Evolutionary conservation across 2,113 vertebrate genomes (phyloP).

Genomic region (Ceratotherium simum): DNA sequence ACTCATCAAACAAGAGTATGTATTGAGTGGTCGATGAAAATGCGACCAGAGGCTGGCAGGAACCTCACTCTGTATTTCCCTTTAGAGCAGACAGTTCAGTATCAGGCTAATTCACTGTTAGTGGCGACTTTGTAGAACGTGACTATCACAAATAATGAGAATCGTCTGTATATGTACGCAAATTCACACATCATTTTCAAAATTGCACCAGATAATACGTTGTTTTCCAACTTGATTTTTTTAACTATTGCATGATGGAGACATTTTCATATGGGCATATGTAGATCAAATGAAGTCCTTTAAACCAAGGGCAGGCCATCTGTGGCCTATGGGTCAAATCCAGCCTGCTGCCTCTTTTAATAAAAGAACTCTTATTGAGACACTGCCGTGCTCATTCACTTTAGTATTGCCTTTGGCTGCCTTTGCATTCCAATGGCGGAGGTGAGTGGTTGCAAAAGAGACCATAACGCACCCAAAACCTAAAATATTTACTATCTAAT

Average conservation of each 20-base stretch:
- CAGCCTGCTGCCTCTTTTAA: neutral
- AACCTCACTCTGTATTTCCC: neutral
- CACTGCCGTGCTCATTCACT: neutral
- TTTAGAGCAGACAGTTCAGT: neutral
- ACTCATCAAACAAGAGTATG: too few relatives aligned
- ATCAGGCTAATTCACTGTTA: neutral
- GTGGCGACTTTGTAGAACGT: neutral
- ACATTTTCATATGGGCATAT: neutral
- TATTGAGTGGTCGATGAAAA: neutral
- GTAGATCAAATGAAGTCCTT: neutral
- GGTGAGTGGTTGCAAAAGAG: neutral
- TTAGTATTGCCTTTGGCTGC: neutral
- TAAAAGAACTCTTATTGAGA: neutral
- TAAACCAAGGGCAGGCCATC: neutral
- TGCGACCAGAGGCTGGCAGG: neutral
- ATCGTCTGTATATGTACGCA: neutral
- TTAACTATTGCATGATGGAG: neutral
- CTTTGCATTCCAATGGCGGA: neutral
- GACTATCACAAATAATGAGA: neutral
- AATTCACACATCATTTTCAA: neutral
- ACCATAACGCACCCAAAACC: neutral
- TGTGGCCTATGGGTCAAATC: neutral
- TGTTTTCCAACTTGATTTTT: neutral
- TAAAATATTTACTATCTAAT: neutral
- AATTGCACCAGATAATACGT: neutral